Evolutionary conservation across 1,140 invertebrate species (phyloP).

Genomic region (Oscheius sp.): DNA sequence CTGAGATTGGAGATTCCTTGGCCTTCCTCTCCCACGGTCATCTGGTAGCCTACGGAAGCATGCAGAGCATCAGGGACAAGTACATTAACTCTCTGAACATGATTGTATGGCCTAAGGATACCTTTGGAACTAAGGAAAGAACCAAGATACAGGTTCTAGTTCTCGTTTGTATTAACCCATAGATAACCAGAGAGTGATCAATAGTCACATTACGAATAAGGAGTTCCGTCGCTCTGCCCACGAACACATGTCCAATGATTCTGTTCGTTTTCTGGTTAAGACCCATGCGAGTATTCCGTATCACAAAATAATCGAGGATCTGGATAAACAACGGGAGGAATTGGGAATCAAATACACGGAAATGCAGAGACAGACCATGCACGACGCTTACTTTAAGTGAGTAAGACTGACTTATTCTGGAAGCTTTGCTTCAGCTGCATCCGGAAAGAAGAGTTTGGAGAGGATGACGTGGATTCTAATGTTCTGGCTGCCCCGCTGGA

Average conservation of each 20-base stretch:
- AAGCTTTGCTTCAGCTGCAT: conserved; percentile 5
- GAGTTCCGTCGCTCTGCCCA: background rate
- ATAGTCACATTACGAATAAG: too few relatives aligned
- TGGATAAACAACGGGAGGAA: background rate
- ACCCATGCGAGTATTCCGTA: background rate
- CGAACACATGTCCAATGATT: background rate
- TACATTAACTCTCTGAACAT: background rate
- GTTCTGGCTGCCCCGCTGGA: background rate
- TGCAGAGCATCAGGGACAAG: background rate
- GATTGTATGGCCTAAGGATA: background rate
- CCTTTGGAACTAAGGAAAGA: background rate
- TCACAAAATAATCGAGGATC: background rate
- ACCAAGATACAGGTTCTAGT: background rate
- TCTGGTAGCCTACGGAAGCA: background rate
- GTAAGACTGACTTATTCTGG: too few relatives aligned
- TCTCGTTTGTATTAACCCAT: too few relatives aligned
- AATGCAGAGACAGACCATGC: background rate
- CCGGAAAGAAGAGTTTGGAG: background rate
- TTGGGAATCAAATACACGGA: background rate
- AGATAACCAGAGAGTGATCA: too few relatives aligned
- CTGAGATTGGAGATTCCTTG: background rate
- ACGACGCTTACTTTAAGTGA: conserved; percentile 3
- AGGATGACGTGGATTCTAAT: background rate
- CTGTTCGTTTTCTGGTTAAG: background rate
- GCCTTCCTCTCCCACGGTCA: background rate